A percentile compares a stretch with the other conserved stretches of the same genome.
Conservation (phyloP, 2,113 vertebrate genomes). For the Tretioscincus oriximinensis region DNA sequence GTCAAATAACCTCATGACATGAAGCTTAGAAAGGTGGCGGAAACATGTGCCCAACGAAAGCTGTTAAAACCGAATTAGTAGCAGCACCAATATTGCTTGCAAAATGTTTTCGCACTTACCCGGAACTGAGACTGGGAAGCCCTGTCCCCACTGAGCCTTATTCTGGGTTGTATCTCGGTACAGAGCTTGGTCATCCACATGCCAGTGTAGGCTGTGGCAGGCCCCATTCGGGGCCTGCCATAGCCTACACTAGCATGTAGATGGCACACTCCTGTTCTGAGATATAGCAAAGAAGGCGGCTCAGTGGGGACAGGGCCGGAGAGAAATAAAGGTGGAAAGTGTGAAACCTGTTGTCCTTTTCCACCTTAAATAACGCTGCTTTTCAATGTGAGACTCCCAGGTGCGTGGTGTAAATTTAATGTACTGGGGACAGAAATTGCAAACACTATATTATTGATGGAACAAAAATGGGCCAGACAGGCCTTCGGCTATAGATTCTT, state of each 20-base stretch:
- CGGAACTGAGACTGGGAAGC: too few species aligned
- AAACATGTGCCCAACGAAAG: not conserved
- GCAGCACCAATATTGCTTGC: not conserved
- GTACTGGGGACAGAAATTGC: not conserved
- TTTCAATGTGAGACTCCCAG: not conserved
- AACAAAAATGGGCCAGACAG: slow-evolving; percentile 18
- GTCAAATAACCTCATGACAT: not conserved
- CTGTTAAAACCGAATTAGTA: not conserved
- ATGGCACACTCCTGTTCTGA: too few species aligned
- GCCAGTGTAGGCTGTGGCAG: too few species aligned
- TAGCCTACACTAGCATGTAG: too few species aligned
- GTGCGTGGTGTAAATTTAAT: slow-evolving; percentile 2
- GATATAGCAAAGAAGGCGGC: too few species aligned
- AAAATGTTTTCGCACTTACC: not conserved
- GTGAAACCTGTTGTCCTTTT: not conserved
- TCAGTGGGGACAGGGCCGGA: too few species aligned
- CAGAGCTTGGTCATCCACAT: too few species aligned
- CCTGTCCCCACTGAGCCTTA: too few species aligned
- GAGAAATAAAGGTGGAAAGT: not conserved
- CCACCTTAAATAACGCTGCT: not conserved
- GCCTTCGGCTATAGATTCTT: not conserved
- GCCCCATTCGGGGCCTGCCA: too few species aligned
- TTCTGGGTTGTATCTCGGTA: too few species aligned
- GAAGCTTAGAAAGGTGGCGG: not conserved
- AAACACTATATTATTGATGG: slow-evolving; percentile 11